Evolutionary conservation across 2,797 vertebrate species (phyloP).

Genomic region (Hoplostethus mediterraneus): DNA sequence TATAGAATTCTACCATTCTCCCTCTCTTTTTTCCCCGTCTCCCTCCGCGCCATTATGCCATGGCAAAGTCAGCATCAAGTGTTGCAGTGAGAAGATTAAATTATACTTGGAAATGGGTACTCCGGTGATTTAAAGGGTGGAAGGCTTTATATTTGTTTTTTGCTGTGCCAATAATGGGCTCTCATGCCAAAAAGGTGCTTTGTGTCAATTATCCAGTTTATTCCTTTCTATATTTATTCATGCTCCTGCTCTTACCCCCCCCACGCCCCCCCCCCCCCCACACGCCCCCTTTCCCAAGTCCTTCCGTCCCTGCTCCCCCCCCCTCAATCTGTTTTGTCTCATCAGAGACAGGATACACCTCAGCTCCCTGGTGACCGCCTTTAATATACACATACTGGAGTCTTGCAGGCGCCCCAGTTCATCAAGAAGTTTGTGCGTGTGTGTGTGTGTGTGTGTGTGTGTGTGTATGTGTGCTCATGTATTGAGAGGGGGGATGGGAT

Average conservation of each 20-base stretch:
- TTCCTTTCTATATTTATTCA: conserved; percentile 17
- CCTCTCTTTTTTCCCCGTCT: neutral
- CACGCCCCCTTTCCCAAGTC: conserved; percentile 31
- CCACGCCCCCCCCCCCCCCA: conserved; percentile 42
- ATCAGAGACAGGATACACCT: conserved; percentile 21
- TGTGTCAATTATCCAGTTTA: conserved; percentile 3
- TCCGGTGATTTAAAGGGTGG: conserved; percentile 91
- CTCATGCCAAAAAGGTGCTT: conserved; percentile 11
- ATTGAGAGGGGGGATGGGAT: neutral
- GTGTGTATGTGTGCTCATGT: neutral
- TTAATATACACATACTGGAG: conserved; percentile 18
- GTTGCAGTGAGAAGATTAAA: conserved; percentile 91
- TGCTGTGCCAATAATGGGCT: conserved; percentile 25
- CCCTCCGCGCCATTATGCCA: conserved; percentile 76
- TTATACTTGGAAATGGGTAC: conserved; percentile 96
- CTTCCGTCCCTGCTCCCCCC: conserved; percentile 41
- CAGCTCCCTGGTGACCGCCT: conserved; percentile 11
- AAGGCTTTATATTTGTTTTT: conserved; percentile 71
- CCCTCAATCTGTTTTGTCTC: neutral
- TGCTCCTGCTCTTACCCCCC: neutral
- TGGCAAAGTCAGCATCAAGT: conserved; percentile 94
- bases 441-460: neutral
- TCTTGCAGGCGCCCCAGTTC: neutral
- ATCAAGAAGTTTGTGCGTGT: conserved; percentile 12
- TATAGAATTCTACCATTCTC: conserved; percentile 93